phyloP scores from a whole-genome alignment of 2,888 invertebrate genomes.

The Xanthorhoe designata region DNA sequence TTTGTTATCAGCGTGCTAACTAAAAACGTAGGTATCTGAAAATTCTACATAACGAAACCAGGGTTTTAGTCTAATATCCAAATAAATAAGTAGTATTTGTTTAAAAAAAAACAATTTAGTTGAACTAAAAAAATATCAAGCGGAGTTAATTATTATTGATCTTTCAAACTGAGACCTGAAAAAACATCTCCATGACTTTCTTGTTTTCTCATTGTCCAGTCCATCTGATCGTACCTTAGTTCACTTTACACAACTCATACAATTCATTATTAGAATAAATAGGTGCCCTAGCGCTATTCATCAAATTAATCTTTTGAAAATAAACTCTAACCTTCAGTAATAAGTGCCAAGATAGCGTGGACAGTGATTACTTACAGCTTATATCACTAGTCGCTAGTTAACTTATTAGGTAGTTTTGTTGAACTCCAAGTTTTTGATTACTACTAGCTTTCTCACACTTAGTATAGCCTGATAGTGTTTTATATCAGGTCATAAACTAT shows the following conservation, averaged over 20 bases:
- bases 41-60: no score
- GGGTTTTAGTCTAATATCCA: no score
- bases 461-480: no score
- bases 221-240: slow-evolving; percentile 69
- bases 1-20: no score
- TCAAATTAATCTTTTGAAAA: slow-evolving; percentile 21
- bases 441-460: no score
- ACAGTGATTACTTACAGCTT: slow-evolving; percentile 26
- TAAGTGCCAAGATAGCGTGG: slow-evolving; percentile 32
- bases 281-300: slow-evolving; percentile 41
- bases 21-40: no score
- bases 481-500: no score
- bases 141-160: no score
- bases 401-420: not conserved
- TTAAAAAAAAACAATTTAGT: no score
- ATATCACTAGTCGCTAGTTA: slow-evolving; percentile 6
- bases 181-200: slow-evolving; percentile 45
- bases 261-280: slow-evolving; percentile 48
- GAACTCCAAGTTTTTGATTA: not conserved
- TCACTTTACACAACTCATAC: slow-evolving; percentile 59
- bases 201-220: slow-evolving; percentile 62
- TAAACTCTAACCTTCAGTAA: slow-evolving; percentile 28
- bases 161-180: no score
- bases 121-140: no score
- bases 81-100: no score